Evolutionary conservation across 2,113 vertebrate species (phyloP).

Genomic region (Alaudala cheleensis): DNA sequence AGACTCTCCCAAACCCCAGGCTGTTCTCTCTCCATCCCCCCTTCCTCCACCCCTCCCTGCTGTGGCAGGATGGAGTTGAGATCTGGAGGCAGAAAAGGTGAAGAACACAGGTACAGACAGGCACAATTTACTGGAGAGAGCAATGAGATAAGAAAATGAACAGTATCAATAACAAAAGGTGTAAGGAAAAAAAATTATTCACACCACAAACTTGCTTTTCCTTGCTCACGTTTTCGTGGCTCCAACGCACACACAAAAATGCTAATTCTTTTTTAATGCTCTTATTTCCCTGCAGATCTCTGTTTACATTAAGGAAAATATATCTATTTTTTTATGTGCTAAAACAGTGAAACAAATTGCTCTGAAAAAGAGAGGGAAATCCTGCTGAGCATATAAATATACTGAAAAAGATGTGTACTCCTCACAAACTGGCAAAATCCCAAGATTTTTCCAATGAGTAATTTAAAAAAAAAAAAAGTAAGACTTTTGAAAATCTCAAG

Average conservation of each 20-base stretch:
- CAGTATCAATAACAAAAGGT: too few species aligned
- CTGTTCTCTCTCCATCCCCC: too few species aligned
- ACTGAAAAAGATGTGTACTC: conserved; percentile 17
- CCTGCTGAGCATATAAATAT: conserved; percentile 69
- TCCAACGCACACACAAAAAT: conserved; percentile 29
- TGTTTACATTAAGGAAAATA: conserved; percentile 74
- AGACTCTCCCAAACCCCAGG: too few species aligned
- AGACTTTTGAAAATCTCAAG: conserved; percentile 46
- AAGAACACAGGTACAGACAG: too few species aligned
- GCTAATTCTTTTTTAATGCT: conserved; percentile 65
- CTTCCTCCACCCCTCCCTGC: too few species aligned
- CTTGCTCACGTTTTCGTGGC: neutral
- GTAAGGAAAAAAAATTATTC: neutral
- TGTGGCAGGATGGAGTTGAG: too few species aligned
- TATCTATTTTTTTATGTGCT: conserved; percentile 31
- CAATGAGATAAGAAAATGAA: too few species aligned
- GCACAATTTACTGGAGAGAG: too few species aligned
- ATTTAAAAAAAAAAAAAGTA: conserved; percentile 8
- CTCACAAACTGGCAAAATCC: conserved; percentile 55
- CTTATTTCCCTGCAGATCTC: conserved; percentile 72
- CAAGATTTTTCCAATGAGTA: conserved; percentile 36
- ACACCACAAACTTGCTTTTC: neutral
- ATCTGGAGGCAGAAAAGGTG: too few species aligned
- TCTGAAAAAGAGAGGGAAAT: conserved; percentile 47
- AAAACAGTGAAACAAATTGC: conserved; percentile 73